These are phyloP conservation scores for Gastrophysa polygoni DNA, from an alignment of 2,888 invertebrate species.

Conservation along the genomic window DNA sequence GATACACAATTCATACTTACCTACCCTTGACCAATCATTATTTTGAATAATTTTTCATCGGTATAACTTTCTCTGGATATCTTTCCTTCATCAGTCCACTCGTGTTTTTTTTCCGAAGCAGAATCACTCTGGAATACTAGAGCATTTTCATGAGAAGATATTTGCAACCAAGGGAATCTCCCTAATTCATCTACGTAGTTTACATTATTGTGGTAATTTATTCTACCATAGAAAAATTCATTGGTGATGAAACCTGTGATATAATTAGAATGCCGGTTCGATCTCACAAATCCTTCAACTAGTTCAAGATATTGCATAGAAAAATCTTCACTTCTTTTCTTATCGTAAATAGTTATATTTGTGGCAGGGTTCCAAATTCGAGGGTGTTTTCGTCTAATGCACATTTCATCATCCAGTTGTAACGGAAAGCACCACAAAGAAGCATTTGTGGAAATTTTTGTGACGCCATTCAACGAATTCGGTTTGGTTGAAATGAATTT, in stretches of 20 bases:
- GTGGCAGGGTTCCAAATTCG: slow-evolving; percentile 18
- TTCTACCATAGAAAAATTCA: slow-evolving; percentile 42
- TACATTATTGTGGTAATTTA: slow-evolving; percentile 33
- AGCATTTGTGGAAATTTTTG: neutral
- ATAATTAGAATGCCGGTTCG: slow-evolving; percentile 31
- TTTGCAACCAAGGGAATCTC: slow-evolving; percentile 24
- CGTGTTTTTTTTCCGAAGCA: neutral
- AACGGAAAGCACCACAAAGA: neutral
- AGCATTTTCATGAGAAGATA: slow-evolving; percentile 24
- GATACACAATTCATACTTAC: too few relatives aligned
- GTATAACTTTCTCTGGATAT: neutral
- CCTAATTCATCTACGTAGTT: slow-evolving; percentile 42
- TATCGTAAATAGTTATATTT: slow-evolving; percentile 20
- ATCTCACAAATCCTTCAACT: slow-evolving; percentile 23
- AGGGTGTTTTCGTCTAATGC: slow-evolving; percentile 15
- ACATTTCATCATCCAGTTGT: slow-evolving; percentile 11
- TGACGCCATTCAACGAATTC: neutral
- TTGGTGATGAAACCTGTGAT: slow-evolving; percentile 43
- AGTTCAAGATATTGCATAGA: slow-evolving; percentile 9
- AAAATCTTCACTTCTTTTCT: neutral
- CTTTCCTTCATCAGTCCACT: neutral
- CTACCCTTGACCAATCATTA: slow-evolving; percentile 20
- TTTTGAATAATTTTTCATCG: slow-evolving; percentile 9
- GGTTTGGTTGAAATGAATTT: neutral
- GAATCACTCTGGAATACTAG: slow-evolving; percentile 18